Evolutionary conservation across 1,140 invertebrate genomes (phyloP), one percentile per base, ranked within the genome.

Genomic region (Aethina tumida): DNA sequence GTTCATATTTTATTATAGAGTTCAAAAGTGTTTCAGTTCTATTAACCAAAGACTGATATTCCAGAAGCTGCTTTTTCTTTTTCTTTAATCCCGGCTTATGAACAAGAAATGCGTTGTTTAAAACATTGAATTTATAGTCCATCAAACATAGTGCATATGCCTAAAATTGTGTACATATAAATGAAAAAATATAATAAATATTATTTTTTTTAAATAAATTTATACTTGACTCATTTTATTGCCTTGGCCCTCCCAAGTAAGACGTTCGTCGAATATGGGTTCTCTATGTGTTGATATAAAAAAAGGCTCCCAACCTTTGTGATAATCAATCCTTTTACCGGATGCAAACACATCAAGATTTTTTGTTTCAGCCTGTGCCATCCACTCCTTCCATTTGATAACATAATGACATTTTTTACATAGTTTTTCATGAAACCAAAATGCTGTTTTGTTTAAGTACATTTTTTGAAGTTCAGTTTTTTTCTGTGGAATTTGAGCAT

Each of bases 91-190:
- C 85, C 0, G 86, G 86, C 41, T 83, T 79, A 60, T 91, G 87
- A 1, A 86, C 81, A 6, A 91, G 66, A 58, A 89, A 91, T 5
- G 83, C 85, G 59, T 90, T 90, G 62, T 91, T 84, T 47, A 92
- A 55, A 46, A 91, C 89, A 56, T 87, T 75, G 56, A 90, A 89
- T 49, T 90, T 82, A 55, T 90, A 91, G 59, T 90, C 79, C 52
- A 84, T 66, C 2, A 86, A 79, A 63, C 87, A 90, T 26, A 90
- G 69, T 21, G 79, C 72, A 61, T 89, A 90, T 39, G 83, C 85
- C 84, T 89, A 39, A 35, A 50, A 47, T n/a, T n/a, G n/a, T n/a
- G n/a, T n/a, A n/a, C n/a, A n/a, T n/a, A n/a, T n/a, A n/a, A n/a
- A n/a, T n/a, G n/a, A n/a, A n/a, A n/a, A n/a, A n/a, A n/a, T n/a